phyloP scores from a whole-genome alignment of 2,113 vertebrate genomes.

The Mus musculus region GRCm39 chr4:154713501-154714000 shows the following conservation, averaged over 20 bases:
- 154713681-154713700: background rate
- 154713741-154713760: background rate
- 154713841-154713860: background rate
- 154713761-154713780: too few relatives aligned
- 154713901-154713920: background rate
- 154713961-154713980: background rate
- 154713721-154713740: background rate
- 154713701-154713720: background rate
- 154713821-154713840: background rate
- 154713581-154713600: background rate
- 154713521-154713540: conserved; percentile 52
- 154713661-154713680: background rate
- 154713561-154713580: background rate
- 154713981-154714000: background rate
- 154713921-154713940: background rate
- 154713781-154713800: fast-evolving
- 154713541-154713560: background rate
- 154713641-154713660: background rate
- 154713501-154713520: background rate
- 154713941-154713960: background rate
- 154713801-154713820: background rate
- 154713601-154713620: background rate
- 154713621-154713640: background rate
- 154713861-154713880: background rate
- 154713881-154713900: background rate